Conservation (phyloP, 2,797 vertebrate genomes). For the Sebastes cheni region DNA sequence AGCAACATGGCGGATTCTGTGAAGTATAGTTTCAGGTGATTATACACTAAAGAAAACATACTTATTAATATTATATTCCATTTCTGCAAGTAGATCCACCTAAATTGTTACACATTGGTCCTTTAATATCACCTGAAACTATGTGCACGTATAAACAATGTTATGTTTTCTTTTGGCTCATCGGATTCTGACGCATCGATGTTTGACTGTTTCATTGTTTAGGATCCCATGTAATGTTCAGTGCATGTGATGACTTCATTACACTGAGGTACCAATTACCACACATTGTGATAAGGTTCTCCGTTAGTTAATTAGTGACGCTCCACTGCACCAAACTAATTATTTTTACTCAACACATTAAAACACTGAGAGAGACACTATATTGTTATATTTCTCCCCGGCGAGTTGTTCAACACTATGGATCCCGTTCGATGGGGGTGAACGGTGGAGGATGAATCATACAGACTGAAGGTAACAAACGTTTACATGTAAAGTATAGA, state of each 20-base stretch:
- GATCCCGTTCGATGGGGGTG: not conserved
- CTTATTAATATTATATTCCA: no score
- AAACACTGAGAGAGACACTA: not conserved
- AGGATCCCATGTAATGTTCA: not conserved
- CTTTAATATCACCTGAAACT: not conserved
- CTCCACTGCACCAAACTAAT: slow-evolving; percentile 5
- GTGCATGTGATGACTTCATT: slow-evolving; percentile 19
- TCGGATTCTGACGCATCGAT: no score
- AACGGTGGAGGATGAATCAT: not conserved
- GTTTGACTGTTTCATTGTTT: no score
- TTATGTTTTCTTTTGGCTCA: not conserved
- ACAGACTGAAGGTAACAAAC: not conserved
- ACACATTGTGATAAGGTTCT: slow-evolving; percentile 15
- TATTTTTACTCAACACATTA: not conserved
- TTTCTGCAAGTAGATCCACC: no score
- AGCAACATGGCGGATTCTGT: no score
- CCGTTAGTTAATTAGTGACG: slow-evolving; percentile 8
- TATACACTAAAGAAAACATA: no score
- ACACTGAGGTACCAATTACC: slow-evolving; percentile 22
- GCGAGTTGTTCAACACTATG: not conserved
- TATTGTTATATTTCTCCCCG: not conserved
- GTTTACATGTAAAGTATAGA: not conserved
- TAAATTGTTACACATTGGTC: no score
- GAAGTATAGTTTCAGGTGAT: no score
- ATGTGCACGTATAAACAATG: not conserved